Evolutionary conservation across 2,113 vertebrate species (phyloP).

Genomic region (Bufo gargarizans): DNA sequence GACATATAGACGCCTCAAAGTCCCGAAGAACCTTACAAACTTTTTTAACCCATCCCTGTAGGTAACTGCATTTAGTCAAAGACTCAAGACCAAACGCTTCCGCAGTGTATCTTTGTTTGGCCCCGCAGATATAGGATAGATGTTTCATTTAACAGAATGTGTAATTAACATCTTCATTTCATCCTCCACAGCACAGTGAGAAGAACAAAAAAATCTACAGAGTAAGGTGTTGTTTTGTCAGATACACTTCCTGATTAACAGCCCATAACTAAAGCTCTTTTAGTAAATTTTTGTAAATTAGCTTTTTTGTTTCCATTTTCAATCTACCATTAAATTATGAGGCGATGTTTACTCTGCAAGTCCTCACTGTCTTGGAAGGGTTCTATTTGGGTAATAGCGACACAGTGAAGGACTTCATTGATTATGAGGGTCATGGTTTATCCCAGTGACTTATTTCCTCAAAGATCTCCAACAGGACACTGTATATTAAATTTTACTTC

Average conservation of each 20-base stretch:
- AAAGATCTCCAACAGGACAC: not conserved
- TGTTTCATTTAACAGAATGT: not conserved
- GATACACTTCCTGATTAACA: constrained; percentile 29
- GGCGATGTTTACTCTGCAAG: not conserved
- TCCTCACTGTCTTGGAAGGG: not conserved
- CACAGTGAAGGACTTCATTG: not conserved
- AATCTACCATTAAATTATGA: not conserved
- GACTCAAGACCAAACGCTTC: not conserved
- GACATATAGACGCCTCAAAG: not conserved
- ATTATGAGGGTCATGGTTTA: not conserved
- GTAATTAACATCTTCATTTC: constrained; percentile 19
- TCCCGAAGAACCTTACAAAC: not conserved
- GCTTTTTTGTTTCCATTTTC: not conserved
- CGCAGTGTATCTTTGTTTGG: not conserved
- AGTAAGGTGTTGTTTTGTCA: constrained; percentile 37
- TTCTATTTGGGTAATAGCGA: not conserved
- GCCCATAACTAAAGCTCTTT: constrained; percentile 25
- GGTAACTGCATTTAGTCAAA: not conserved
- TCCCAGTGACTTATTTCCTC: not conserved
- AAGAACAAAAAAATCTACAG: not conserved
- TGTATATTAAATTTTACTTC: too few species aligned
- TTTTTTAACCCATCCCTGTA: not conserved
- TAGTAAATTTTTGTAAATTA: not conserved
- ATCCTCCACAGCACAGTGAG: constrained; percentile 2
- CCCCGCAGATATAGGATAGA: not conserved